Evolutionary conservation across 2,113 vertebrate genomes (phyloP), one percentile per base, ranked within the genome.

Genomic region (Indri indri): DNA sequence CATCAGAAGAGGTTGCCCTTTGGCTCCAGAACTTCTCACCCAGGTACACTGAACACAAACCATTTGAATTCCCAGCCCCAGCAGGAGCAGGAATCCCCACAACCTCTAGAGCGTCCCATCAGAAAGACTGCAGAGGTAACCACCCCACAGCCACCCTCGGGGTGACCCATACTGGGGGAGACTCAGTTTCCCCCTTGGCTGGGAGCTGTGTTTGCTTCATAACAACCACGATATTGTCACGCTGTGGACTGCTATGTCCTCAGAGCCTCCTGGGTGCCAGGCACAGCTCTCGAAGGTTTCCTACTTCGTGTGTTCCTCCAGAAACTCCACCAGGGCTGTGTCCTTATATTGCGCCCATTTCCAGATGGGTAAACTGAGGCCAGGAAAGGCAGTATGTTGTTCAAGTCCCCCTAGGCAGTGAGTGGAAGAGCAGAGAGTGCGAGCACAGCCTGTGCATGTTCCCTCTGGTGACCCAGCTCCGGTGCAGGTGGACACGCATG

Each of bases 241-340:
- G 0, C 7, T 12, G 1, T 6, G 25, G 25, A 61, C 16, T 7
- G 0, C 57, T 1, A 0, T 1, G 6, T 1, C 4, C 40, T 1
- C 27, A 8, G 70, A 22, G 59, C 13, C 74, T 16, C 9, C 8
- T 2, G 3, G 7, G 30, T 1, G 4, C 57, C 14, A 0, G n/a
- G 16, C 1, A 6, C 27, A 30, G 54, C 47, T n/a, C 76, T 16
- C 65, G 4, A 23, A 52, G 27, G 23, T 25, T 23, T 17, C 18
- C 0, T 0, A 11, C 20, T 8, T 27, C 18, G 17, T 42, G n/a
- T 1, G 52, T 25, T 20, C 32, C 10, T 30, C n/a, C 16, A 22
- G 70, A 13, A 10, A 2, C 52, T 20, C 45, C 6, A 11, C 27
- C 17, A 10, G 32, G 16, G 52, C 1, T 11, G 3, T 8, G 50